Evolutionary conservation across 2,888 invertebrate species (phyloP), one percentile per base, ranked within the genome.

Genomic region (Hypolimnas misippus): DNA sequence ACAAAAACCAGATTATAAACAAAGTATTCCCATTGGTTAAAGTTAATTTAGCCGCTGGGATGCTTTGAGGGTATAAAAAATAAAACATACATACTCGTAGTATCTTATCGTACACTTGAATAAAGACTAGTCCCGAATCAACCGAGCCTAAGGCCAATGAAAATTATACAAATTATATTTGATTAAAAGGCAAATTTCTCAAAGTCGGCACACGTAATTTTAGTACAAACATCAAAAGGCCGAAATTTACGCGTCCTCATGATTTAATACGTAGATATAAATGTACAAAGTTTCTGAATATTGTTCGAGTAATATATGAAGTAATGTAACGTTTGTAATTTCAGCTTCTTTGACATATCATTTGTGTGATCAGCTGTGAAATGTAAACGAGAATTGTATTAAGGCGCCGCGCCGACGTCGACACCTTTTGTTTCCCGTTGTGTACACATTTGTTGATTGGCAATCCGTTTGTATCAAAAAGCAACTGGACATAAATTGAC

Each of bases 211-310:
- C 14, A 29, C 14, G 49, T 49, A 14, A 49, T 49, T 49, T 29
- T 8, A 49, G 19, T 46, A 5, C n/a, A 25, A 29, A 49, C 49
- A 49, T 49, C 25, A 49, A 25, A 49, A 3, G 49, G 19, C 7
- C 7, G 25, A 5, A 46, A 49, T 21, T 4, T 21, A 25, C n/a
- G 6, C 12, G 21, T 21, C 21, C 3, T n/a, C 14, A 14, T 25
- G 49, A 49, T 49, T 29, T 29, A 49, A 29, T 49, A 49, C n/a
- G 14, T 29, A n/a, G n/a, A 6, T 8, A n/a, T 49, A 29, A 44
- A 49, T 49, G 49, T 29, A 14, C 7, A 14, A 19, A 29, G 29
- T 29, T 49, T 49, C 14, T 1, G 49, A 29, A 49, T 49, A 49
- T 49, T 29, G 29, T 29, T 29, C 14, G n/a, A 8, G 12, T 29